Evolutionary conservation across 2,113 vertebrate genomes (phyloP).

Genomic region (Peromyscus maniculatus): DNA sequence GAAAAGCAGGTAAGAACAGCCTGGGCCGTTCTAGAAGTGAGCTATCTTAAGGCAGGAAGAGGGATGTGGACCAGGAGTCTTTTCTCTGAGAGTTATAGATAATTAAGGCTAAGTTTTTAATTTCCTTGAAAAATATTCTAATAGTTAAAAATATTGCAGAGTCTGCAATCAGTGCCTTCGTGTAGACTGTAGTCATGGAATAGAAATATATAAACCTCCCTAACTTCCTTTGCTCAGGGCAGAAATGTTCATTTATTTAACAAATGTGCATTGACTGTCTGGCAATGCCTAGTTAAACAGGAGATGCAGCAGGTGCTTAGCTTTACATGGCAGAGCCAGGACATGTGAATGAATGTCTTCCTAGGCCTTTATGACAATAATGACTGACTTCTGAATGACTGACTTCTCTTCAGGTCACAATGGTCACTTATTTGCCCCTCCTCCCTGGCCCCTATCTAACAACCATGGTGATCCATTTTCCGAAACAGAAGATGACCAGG

Average conservation of each 20-base stretch:
- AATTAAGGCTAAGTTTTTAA: conserved; percentile 12
- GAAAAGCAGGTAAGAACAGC: background rate
- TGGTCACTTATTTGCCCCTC: conserved; percentile 16
- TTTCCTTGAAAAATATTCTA: background rate
- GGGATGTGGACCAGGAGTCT: background rate
- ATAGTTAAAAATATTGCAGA: background rate
- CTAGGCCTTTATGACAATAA: conserved; percentile 47
- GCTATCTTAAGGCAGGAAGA: background rate
- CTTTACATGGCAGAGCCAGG: conserved; percentile 23
- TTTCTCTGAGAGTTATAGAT: background rate
- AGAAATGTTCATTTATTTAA: conserved; percentile 54
- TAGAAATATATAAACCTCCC: background rate
- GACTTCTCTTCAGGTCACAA: conserved; percentile 44
- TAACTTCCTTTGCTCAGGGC: background rate
- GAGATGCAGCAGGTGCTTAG: conserved; percentile 21
- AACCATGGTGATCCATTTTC: conserved; percentile 53
- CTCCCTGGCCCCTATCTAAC: background rate
- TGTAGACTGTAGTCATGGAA: background rate
- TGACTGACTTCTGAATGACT: conserved; percentile 18
- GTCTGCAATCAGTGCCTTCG: background rate
- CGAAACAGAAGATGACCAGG: conserved; percentile 56
- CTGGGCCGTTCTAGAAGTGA: background rate
- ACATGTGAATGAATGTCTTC: conserved; percentile 61
- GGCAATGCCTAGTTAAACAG: background rate
- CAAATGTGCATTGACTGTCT: conserved; percentile 4